Base-by-base conservation (phyloP, 1,140 invertebrate genomes). In the Campoletis sonorensis region DNA sequence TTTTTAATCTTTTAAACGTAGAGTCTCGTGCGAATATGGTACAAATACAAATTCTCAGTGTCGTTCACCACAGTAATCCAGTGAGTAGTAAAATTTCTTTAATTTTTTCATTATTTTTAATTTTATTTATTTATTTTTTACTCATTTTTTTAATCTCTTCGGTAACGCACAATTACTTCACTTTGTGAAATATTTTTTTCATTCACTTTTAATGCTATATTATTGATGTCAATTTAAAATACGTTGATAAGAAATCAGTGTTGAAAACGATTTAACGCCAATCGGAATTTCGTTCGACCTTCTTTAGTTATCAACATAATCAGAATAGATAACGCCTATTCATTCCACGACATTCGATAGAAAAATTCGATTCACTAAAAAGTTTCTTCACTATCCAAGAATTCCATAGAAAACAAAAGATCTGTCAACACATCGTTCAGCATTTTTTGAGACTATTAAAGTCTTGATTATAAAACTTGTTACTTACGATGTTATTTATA, bases 11-110 rank as follows among this genome's bases (percentile, higher is more conserved):
- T 54, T 15, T 4, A 54, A 18, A 21, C 51, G 51, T n/a, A n/a
- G 11, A 54, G 51, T 8, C 11, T 77, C 30, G 54, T 18, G 26
- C 16, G 51, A 85, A 86, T 82, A 90, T 90, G 88, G 89, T 90
- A 72, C 88, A 90, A 84, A 88, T 90, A 27, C 89, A 86, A 85
- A 85, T 90, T 51, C 87, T 88, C 82, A 87, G 85, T 80, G 86
- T 88, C 27, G 84, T 89, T 26, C 86, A 90, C 82, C 87, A 88
- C 80, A 86, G 84, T 67, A 86, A 87, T 83, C 82, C 84, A 64
- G 89, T 90, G 85, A 89, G 89, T 88, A 83, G 71, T 33, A 21
- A 51, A 37, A 33, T 11, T 16, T 23, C 10, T 21, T 40, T 7
- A 58, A 21, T 49, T 16, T 49, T 26, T 61, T 54, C 11, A 49